Base-by-base conservation (phyloP, 1,140 invertebrate genomes). In the Bombus superbus region DNA sequence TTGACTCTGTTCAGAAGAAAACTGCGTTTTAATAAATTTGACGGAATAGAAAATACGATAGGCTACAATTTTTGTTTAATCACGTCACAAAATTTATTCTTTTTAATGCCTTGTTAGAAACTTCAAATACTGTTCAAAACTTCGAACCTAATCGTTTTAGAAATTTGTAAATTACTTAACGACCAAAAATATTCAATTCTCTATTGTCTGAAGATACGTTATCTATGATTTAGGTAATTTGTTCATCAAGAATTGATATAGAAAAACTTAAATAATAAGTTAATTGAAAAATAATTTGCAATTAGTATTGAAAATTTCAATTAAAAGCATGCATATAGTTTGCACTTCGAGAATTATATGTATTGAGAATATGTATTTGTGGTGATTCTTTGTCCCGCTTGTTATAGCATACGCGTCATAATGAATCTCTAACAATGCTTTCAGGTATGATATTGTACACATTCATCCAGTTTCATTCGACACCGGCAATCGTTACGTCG, bases 391-490 rank as follows among this genome's bases (percentile, higher is more conserved):
- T 53, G 2, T 74, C 11, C 2, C 9, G 32, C 1, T 18, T 44
- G 9, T 74, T 74, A 42, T 18, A 18, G 32, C 1, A 32, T 13
- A 25, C 13, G 25, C 32, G 9, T 76, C 18, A 62, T 62, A n/a
- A 62, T n/a, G 9, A 10, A 6, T 9, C 2, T 47, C 15, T 25
- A 2, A 57, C 25, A 53, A 59, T 84, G 28, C 8, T 80, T 85
- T 64, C 68, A 98, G 98, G 98, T 88, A 97, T 99, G 95, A 98
- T 99, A 88, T 96, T 99, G 72, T 98, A 98, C 95, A 98, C 98
- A 4, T 98, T 98, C 93, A 98, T 98, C 92, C 98, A 98, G 94
- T 98, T 98, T 95, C 98, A 98, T 89, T 98, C 98, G 18, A 98
- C 98, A 40, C 98, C 98, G 15, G 98, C 98, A 4, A 98, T 99